Evolutionary conservation across 2,797 vertebrate species (phyloP).

Genomic region (Decapterus maruadsi): DNA sequence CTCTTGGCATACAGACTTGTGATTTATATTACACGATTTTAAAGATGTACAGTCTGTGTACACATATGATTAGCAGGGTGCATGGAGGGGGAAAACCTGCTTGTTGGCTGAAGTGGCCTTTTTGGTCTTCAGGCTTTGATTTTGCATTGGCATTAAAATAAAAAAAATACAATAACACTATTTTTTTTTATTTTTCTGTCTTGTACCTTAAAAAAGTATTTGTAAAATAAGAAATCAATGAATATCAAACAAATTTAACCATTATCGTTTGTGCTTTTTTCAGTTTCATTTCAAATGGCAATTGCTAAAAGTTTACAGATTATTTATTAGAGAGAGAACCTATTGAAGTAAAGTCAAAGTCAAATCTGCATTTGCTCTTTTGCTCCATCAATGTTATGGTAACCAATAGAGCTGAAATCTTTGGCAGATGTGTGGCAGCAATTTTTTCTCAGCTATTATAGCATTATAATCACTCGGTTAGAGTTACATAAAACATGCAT

Average conservation of each 20-base stretch:
- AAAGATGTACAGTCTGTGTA: slow-evolving; percentile 50
- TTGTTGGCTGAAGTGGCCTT: not conserved
- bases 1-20: slow-evolving; percentile 54
- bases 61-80: slow-evolving; percentile 33
- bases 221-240: not conserved
- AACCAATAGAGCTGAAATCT: slow-evolving; percentile 89
- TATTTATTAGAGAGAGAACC: slow-evolving; percentile 49
- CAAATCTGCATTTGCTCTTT: slow-evolving; percentile 65
- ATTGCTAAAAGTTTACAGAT: slow-evolving; percentile 33
- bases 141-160: slow-evolving; percentile 2
- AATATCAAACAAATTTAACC: not conserved
- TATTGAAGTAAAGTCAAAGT: slow-evolving; percentile 50
- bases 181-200: not conserved
- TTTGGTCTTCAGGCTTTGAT: not conserved
- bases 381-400: slow-evolving; percentile 65
- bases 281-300: slow-evolving; percentile 7
- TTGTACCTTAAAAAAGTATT: not conserved
- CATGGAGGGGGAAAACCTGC: not conserved
- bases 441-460: slow-evolving; percentile 97
- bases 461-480: slow-evolving; percentile 99
- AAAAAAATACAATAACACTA: slow-evolving; percentile 1
- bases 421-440: slow-evolving; percentile 91
- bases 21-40: slow-evolving; percentile 62
- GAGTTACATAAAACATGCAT: slow-evolving; percentile 99
- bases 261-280: not conserved